phyloP scores from a whole-genome alignment of 2,797 vertebrate genomes.

The Telmatherina bonti region DNA sequence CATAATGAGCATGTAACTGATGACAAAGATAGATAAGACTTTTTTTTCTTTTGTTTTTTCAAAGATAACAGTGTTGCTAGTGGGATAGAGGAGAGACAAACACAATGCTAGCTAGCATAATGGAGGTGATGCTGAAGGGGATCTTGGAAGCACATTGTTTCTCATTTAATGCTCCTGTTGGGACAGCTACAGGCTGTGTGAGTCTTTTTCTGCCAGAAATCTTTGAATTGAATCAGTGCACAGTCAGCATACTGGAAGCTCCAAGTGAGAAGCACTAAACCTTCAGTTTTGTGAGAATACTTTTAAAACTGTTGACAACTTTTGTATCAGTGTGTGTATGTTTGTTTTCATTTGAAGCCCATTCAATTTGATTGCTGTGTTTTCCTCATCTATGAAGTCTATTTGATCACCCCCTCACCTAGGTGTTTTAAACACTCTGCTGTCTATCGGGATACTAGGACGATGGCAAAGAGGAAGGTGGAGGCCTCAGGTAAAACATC shows the following conservation, averaged over 20 bases:
- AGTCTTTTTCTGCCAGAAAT: conserved; percentile 66
- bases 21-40: conserved; percentile 79
- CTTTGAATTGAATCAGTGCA: conserved; percentile 74
- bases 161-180: conserved; percentile 75
- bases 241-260: conserved; percentile 75
- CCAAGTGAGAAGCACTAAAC: conserved; percentile 68
- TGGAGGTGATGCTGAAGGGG: conserved; percentile 67
- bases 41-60: conserved; percentile 34
- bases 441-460: conserved; percentile 71
- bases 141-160: conserved; percentile 74
- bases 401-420: conserved; percentile 46
- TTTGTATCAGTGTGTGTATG: conserved; percentile 47
- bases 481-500: conserved; percentile 83
- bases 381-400: conserved; percentile 56
- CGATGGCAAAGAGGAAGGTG: conserved; percentile 53
- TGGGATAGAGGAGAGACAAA: conserved; percentile 52
- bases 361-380: conserved; percentile 44
- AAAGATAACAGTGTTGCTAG: conserved; percentile 43
- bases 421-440: conserved; percentile 73
- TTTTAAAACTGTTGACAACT: conserved; percentile 67
- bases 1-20: conserved; percentile 83
- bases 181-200: conserved; percentile 77
- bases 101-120: conserved; percentile 65
- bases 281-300: conserved; percentile 65
- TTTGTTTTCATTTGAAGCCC: conserved; percentile 58